These are phyloP conservation scores for Drosophila tripunctata DNA, from an alignment of 2,888 invertebrate genomes.

Conservation along the genomic window DNA sequence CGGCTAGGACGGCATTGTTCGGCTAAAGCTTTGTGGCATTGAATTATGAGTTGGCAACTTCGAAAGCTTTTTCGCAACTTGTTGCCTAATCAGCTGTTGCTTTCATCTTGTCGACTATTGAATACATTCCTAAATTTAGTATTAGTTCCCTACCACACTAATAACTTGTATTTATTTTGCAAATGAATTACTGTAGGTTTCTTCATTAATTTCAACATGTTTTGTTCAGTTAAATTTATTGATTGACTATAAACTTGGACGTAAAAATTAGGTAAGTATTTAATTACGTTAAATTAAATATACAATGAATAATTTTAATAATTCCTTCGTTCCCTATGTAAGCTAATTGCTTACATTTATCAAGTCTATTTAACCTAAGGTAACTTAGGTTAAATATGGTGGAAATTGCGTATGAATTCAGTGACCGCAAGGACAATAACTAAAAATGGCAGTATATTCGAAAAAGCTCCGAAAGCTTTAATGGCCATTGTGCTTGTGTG, in stretches of 20 bases:
- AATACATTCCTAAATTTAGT: slow-evolving; percentile 2
- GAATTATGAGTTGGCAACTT: slow-evolving; percentile 61
- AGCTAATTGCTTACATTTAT: slow-evolving; percentile 5
- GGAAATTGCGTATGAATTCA: slow-evolving; percentile 9
- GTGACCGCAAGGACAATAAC: slow-evolving; percentile 21
- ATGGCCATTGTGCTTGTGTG: slow-evolving; percentile 30
- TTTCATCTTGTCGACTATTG: slow-evolving; percentile 15
- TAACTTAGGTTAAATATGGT: neutral
- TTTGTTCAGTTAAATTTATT: no score
- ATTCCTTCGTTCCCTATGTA: no score
- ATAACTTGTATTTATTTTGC: no score
- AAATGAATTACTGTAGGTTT: no score
- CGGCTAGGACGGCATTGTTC: slow-evolving; percentile 25
- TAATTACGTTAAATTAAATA: no score
- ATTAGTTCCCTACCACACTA: no score
- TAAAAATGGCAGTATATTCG: slow-evolving; percentile 51
- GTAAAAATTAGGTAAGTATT: no score
- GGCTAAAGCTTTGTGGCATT: slow-evolving; percentile 65
- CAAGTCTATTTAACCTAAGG: slow-evolving; percentile 34
- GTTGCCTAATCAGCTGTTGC: slow-evolving; percentile 83
- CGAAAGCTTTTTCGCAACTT: slow-evolving; percentile 83
- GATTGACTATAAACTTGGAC: no score
- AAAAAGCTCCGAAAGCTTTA: slow-evolving; percentile 63
- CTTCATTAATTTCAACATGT: no score
- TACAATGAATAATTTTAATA: no score